Evolutionary conservation across 2,113 vertebrate species (phyloP).

Genomic region (Motacilla alba): DNA sequence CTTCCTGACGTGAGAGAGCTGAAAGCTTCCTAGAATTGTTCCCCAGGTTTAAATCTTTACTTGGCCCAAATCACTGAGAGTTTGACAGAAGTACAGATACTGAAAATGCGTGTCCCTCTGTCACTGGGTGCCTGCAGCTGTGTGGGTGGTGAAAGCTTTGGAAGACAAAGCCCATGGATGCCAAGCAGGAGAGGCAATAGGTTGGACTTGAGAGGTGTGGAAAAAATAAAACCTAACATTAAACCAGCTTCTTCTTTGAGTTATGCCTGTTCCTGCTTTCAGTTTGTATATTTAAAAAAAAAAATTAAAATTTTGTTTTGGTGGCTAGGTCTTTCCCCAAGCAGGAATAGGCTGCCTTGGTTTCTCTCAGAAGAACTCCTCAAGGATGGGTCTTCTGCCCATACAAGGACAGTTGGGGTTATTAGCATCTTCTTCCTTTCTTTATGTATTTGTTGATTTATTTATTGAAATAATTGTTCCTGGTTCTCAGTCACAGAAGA

Average conservation of each 20-base stretch:
- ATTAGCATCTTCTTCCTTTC: background rate
- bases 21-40: background rate
- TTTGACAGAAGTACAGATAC: background rate
- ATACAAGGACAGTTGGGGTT: background rate
- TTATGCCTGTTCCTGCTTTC: background rate
- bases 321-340: background rate
- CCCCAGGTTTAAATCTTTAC: background rate
- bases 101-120: fast-evolving
- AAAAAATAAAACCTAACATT: background rate
- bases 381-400: background rate
- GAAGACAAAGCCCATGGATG: background rate
- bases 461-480: background rate
- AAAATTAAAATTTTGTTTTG: background rate
- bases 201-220: background rate
- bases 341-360: background rate
- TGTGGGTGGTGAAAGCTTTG: background rate
- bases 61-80: background rate
- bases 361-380: background rate
- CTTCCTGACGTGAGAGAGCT: fast-evolving
- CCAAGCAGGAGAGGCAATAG: fast-evolving
- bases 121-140: background rate
- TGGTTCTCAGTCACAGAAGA: background rate
- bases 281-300: background rate
- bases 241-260: background rate
- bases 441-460: background rate